Percentiles rank a stretch among this genome's conserved stretches.
phyloP scores from a whole-genome alignment of 2,888 invertebrate genomes.

The Dasypolia templi region DNA sequence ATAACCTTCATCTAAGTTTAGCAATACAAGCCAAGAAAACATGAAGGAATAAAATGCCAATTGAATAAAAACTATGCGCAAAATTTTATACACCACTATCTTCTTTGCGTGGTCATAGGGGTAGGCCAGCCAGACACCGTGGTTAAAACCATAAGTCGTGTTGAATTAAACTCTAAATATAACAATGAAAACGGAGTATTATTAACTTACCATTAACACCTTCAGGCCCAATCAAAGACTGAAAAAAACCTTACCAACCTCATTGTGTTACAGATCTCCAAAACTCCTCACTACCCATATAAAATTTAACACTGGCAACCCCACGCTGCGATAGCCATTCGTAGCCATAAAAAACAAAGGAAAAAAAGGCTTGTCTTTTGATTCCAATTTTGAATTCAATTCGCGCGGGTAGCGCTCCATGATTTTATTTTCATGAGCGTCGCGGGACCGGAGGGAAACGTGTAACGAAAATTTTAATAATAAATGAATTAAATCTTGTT shows the following conservation, averaged over 20 bases:
- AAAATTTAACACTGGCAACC: slow-evolving; percentile 85
- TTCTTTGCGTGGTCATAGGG: not conserved
- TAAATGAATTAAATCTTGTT: slow-evolving; percentile 81
- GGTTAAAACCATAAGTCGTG: too few species aligned
- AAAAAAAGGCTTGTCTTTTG: slow-evolving; percentile 88
- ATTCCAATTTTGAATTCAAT: slow-evolving; percentile 90
- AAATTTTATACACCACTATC: not conserved
- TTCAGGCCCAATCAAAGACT: slow-evolving; percentile 46
- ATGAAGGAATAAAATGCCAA: too few species aligned
- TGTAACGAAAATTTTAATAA: slow-evolving; percentile 83
- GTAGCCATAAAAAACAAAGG: slow-evolving; percentile 82
- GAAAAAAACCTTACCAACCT: slow-evolving; percentile 52
- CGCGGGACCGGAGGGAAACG: slow-evolving; percentile 76
- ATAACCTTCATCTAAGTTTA: too few species aligned
- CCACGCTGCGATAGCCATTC: slow-evolving; percentile 80
- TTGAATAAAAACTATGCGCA: not conserved
- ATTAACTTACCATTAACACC: slow-evolving; percentile 41
- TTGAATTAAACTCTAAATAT: not conserved
- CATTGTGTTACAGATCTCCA: slow-evolving; percentile 66
- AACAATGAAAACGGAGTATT: slow-evolving; percentile 6
- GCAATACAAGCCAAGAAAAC: too few species aligned
- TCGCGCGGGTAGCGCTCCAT: slow-evolving; percentile 86
- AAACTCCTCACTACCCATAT: slow-evolving; percentile 77
- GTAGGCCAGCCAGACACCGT: not conserved
- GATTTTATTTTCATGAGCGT: slow-evolving; percentile 90